Evolutionary conservation across 2,797 vertebrate species (phyloP).

Genomic region (Naso thynnoides): DNA sequence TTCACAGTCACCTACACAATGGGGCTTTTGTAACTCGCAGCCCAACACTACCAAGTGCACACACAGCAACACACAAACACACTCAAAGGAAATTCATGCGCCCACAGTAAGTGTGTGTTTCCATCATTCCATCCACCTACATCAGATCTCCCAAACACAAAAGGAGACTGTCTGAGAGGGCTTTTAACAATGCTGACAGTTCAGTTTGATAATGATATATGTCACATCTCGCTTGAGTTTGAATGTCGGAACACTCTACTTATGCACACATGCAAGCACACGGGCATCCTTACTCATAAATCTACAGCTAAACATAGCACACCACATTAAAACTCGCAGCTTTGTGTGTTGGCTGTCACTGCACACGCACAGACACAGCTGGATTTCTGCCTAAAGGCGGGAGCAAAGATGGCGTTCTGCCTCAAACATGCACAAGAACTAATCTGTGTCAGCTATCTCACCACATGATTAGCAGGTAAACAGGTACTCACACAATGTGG

Average conservation of each 20-base stretch:
- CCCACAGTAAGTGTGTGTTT: constrained; percentile 4
- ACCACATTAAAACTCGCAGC: background rate
- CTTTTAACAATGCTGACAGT: background rate
- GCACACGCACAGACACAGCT: background rate
- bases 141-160: constrained; percentile 4
- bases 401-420: background rate
- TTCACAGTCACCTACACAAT: constrained; percentile 69
- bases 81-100: background rate
- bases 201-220: background rate
- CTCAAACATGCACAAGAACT: constrained; percentile 22
- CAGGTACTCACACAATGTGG: constrained; percentile 3
- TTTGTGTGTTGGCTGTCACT: background rate
- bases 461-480: background rate
- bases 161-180: background rate
- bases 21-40: constrained; percentile 71
- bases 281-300: background rate
- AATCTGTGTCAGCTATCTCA: constrained; percentile 1
- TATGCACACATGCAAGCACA: background rate
- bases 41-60: constrained; percentile 32
- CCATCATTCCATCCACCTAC: constrained; percentile 5
- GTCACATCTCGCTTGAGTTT: background rate
- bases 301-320: constrained; percentile 20
- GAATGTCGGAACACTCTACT: background rate
- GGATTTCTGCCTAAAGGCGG: background rate
- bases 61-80: constrained; percentile 24